A percentile compares a stretch with the other conserved stretches of the same genome.
These are phyloP conservation scores for Anadara kagoshimensis DNA, from an alignment of 1,140 invertebrate species.

Conservation along the genomic window DNA sequence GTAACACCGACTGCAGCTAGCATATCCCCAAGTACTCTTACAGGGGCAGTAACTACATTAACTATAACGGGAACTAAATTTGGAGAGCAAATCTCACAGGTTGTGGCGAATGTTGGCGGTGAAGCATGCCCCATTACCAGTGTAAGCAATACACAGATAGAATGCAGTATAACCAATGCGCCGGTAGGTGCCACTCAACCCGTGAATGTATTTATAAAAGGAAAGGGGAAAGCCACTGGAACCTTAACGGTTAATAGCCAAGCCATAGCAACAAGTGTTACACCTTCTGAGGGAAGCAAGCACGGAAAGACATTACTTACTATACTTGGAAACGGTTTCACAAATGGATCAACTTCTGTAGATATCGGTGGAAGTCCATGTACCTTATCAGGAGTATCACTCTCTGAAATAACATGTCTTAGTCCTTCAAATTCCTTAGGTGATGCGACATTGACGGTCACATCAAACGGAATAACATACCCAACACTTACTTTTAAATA, in stretches of 20 bases:
- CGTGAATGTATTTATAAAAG: slow-evolving; percentile 34
- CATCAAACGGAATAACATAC: slow-evolving; percentile 43
- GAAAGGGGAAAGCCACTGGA: slow-evolving; percentile 17
- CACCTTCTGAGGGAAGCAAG: slow-evolving; percentile 44
- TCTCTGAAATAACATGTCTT: slow-evolving; percentile 43
- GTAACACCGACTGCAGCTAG: slow-evolving; percentile 18
- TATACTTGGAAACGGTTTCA: slow-evolving; percentile 50
- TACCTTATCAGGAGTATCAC: slow-evolving; percentile 4
- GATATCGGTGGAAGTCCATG: slow-evolving; percentile 21
- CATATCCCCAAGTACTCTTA: slow-evolving; percentile 15
- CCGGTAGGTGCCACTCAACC: slow-evolving; percentile 25
- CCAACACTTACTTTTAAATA: slow-evolving; percentile 24
- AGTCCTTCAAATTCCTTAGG: slow-evolving; percentile 40
- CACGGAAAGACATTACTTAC: slow-evolving; percentile 51
- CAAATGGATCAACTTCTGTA: slow-evolving; percentile 28
- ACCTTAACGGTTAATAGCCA: slow-evolving; percentile 21
- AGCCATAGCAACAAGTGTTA: slow-evolving; percentile 26
- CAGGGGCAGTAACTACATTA: slow-evolving; percentile 20
- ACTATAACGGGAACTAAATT: slow-evolving; percentile 42
- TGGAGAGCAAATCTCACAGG: slow-evolving; percentile 15
- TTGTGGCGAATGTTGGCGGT: slow-evolving; percentile 40
- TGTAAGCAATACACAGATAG: slow-evolving; percentile 40
- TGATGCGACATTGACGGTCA: slow-evolving; percentile 35
- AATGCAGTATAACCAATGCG: slow-evolving; percentile 33
- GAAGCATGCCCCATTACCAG: slow-evolving; percentile 30